Conservation (phyloP, 2,113 vertebrate genomes). For the Dolichotis patagonum region DNA sequence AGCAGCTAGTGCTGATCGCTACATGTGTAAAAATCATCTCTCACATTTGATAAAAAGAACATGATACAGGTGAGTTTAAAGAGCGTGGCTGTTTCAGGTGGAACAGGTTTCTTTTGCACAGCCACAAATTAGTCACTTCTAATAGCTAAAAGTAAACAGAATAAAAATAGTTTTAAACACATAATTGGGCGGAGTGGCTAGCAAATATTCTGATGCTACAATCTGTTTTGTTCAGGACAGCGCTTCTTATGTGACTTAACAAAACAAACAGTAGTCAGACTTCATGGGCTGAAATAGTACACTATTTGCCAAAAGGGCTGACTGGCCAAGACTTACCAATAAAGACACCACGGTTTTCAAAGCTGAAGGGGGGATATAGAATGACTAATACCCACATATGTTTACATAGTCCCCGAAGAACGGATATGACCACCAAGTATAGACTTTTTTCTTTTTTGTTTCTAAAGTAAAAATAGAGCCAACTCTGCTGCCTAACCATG, state of each 20-base stretch:
- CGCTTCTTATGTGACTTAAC: conserved; percentile 81
- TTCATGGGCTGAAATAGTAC: conserved; percentile 80
- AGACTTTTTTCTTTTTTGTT: neutral
- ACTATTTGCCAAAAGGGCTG: conserved; percentile 76
- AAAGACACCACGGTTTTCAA: conserved; percentile 76
- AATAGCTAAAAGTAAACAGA: conserved; percentile 73
- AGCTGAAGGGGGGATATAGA: conserved; percentile 75
- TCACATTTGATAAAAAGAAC: conserved; percentile 51
- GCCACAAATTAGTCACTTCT: conserved; percentile 71
- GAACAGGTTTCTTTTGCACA: conserved; percentile 68
- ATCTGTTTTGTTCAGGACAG: conserved; percentile 79
- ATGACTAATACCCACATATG: conserved; percentile 53
- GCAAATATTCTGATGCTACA: conserved; percentile 83
- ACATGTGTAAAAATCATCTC: conserved; percentile 29
- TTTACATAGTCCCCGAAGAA: conserved; percentile 44
- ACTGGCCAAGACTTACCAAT: conserved; percentile 65
- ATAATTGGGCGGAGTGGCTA: conserved; percentile 81
- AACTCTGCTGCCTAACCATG: neutral
- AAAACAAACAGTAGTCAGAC: conserved; percentile 74
- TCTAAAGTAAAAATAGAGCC: neutral
- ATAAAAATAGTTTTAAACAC: conserved; percentile 84
- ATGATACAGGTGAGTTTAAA: conserved; percentile 21
- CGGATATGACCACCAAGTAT: neutral
- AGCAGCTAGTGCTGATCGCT: neutral
- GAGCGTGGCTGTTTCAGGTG: conserved; percentile 43